These are phyloP conservation scores for Epizoanthus rinbou DNA, from an alignment of 92 coral and sea anemone genomes.

Conservation along the genomic window DNA sequence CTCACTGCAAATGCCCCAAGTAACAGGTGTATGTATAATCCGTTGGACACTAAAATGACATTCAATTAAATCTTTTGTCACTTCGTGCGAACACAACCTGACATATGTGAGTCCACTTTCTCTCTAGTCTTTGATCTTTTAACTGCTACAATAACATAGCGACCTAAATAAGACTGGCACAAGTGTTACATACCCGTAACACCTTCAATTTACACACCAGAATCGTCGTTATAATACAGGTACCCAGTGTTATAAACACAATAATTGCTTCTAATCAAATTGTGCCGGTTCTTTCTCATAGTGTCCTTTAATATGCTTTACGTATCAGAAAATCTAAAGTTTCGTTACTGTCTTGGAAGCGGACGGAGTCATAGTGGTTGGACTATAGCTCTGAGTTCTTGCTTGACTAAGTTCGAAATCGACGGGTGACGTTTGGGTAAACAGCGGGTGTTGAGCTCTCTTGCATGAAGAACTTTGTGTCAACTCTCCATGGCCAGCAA, in stretches of 20 bases:
- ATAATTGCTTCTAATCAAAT: background rate
- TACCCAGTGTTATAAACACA: background rate
- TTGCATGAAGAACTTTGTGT: too few relatives aligned
- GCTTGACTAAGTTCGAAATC: too few relatives aligned
- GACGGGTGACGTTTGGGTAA: too few relatives aligned
- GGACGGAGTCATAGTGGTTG: too few relatives aligned
- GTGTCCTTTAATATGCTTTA: background rate
- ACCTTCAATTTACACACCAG: constrained; percentile 18
- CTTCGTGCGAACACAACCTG: background rate
- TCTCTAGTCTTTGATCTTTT: constrained; percentile 4
- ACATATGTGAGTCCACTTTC: background rate
- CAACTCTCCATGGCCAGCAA: too few relatives aligned
- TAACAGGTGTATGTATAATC: background rate
- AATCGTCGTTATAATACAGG: background rate
- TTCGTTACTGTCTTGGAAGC: too few relatives aligned
- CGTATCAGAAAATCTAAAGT: too few relatives aligned
- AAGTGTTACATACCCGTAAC: background rate
- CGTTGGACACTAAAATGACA: background rate
- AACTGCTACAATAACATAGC: background rate
- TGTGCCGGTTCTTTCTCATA: background rate
- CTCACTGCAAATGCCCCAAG: background rate
- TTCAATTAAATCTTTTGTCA: too few relatives aligned
- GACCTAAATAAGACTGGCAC: background rate
- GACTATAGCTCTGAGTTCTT: too few relatives aligned
- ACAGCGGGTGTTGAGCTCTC: too few relatives aligned